Base-by-base conservation (phyloP, 2,797 vertebrate genomes). In the Pygocentrus nattereri region DNA sequence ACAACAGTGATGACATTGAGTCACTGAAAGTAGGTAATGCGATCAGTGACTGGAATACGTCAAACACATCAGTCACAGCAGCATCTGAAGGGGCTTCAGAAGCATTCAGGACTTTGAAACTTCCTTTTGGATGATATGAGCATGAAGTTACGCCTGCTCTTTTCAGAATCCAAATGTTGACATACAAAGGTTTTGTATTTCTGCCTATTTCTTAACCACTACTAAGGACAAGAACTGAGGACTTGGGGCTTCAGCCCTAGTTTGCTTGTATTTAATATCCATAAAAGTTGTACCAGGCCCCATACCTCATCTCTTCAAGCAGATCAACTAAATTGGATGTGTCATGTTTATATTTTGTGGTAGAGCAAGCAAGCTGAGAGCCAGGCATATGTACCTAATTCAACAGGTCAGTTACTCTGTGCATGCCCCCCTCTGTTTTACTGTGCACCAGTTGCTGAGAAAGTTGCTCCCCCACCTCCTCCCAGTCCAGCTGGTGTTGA, bases 401-500 rank as follows among this genome's bases (percentile, higher is more conserved):
- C 76, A 61, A 74, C 70, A 69, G 38, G 76, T 61, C 71, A 61
- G n/a, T 74, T 30, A 4, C 34, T 74, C 70, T 69, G 38, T 58
- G 21, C 41, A n/a, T 10, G 31, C 61, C 70, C 41, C 70, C 44
- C 56, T 4, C 5, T 38, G 70, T 38, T 74, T 78, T 68, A 68
- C 61, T 74, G 76, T 73, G 70, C 34, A 76, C 54, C 80, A 70
- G 74, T 76, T 76, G 80, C 56, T 44, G 13, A 61, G 34, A 27
- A 15, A 56, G 27, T n/a, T 38, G 13, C 44, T 8, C 25, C 30
- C 67, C 69, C 65, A 58, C 77, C 47, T 83, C 68, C 64, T 72
- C 73, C 74, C 76, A 68, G 44, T 84, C 86, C 74, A 85, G 80
- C 78, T 84, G 68, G 59, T 87, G 74, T 76, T 82, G 80, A 85